Conservation (phyloP, 2,113 vertebrate species). For the Paratilapia polleni region DNA sequence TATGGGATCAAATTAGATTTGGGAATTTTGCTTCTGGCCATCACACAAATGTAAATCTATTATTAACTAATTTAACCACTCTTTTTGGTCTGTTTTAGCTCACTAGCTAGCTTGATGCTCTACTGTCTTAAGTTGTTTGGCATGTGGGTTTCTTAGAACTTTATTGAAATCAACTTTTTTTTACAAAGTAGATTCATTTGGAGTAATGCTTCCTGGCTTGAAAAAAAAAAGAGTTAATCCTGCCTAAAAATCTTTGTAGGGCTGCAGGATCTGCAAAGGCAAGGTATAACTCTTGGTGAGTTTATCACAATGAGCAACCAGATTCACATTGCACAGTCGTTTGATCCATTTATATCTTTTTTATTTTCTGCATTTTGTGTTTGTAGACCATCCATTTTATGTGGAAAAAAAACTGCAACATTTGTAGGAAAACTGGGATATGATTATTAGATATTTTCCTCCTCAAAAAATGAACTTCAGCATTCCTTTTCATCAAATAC, state of each 20-base stretch:
- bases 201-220: no score
- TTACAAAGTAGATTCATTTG: no score
- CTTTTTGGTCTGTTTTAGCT: background rate
- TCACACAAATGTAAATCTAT: background rate
- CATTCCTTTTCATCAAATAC: no score
- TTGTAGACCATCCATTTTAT: no score
- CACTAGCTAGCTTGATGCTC: background rate
- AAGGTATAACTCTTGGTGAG: background rate
- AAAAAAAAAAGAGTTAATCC: background rate
- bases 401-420: no score
- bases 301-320: background rate
- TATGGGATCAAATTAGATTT: background rate
- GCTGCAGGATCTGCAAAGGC: background rate
- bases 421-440: no score
- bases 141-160: background rate
- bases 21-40: background rate
- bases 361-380: background rate
- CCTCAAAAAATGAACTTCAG: no score
- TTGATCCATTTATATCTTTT: background rate
- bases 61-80: background rate
- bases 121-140: background rate
- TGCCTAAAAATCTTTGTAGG: background rate
- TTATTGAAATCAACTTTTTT: background rate
- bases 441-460: no score
- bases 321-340: fast-evolving